Base-by-base conservation (phyloP, 2,113 vertebrate species). In the Struthidea cinerea region DNA sequence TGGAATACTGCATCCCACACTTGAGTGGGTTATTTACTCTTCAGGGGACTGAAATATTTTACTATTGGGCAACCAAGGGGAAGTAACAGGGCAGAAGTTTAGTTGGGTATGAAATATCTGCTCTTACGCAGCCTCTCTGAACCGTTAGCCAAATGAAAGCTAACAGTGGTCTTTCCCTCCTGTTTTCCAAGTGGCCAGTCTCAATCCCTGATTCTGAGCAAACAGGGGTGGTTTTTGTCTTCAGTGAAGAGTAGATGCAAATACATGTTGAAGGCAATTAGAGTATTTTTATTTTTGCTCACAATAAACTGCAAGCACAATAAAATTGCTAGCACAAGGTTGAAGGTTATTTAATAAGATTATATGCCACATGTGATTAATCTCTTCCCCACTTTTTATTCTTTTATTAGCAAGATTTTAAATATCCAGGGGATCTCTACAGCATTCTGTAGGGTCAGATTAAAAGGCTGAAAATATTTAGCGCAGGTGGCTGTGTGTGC, bases 201-300 rank as follows among this genome's bases (percentile, higher is more conserved):
- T 69, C 39, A 49, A 0, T 46, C 89, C 57, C 59, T 21, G 52
- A 22, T 69, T 53, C 57, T 46, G 46, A 65, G 81, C 61, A 76
- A 75, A 87, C 16, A 11, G 21, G 23, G 37, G 8, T 41, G 41
- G 0, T 4, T 44, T 77, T 73, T 80, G 52, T 80, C 75, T 16
- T 39, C 56, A 41, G 39, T 32, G 47, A 67, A 27, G 4, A 53
- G 78, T 0, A 59, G 93, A 90, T 71, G 37, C 65, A 93, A 65
- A 97, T 91, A 37, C 35, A 39, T 92, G 57, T 83, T 92, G 96
- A 94, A 96, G 92, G 95, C 94, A 95, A 94, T 96, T 92, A 95
- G 85, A 80, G 61, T 73, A 84, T 95, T 78, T 91, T 97, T 92
- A 95, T 95, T 90, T 96, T 88, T 94, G 79, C 96, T 94, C 60